Evolutionary conservation across 2,888 invertebrate genomes (phyloP).

Genomic region (Apocheima hispidaria): DNA sequence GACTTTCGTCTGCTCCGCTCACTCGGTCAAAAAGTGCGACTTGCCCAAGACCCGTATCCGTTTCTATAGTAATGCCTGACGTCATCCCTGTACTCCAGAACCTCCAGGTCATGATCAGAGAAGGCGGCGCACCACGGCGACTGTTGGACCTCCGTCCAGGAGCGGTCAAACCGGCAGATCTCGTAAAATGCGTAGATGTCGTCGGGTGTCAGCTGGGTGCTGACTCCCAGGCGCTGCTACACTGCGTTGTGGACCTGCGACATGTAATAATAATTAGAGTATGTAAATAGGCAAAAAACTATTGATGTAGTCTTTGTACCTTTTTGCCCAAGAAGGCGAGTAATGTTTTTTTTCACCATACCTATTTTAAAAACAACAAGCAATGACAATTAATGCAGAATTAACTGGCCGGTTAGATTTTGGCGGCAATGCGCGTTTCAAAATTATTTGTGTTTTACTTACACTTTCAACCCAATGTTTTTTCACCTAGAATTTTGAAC

Average conservation of each 20-base stretch:
- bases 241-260: constrained; percentile 74
- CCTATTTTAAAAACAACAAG: too few species aligned
- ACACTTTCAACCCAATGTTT: too few species aligned
- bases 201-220: constrained; percentile 57
- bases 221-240: constrained; percentile 81
- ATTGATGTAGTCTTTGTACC: too few species aligned
- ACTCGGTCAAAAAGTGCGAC: constrained; percentile 33
- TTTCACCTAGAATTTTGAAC: too few species aligned
- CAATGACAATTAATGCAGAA: too few species aligned
- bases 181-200: constrained; percentile 89
- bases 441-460: too few species aligned
- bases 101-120: constrained; percentile 87
- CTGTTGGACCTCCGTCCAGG: constrained; percentile 75
- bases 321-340: too few species aligned
- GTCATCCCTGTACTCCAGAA: constrained; percentile 92
- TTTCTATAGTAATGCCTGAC: constrained; percentile 89
- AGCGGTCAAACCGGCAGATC: constrained; percentile 91
- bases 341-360: too few species aligned
- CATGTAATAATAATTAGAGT: neutral
- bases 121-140: constrained; percentile 93
- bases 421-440: too few species aligned
- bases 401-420: too few species aligned
- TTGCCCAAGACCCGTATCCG: constrained; percentile 73
- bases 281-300: too few species aligned
- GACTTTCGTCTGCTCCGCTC: too few species aligned